Conservation (phyloP, 2,797 vertebrate genomes). For the Channallabes apus region DNA sequence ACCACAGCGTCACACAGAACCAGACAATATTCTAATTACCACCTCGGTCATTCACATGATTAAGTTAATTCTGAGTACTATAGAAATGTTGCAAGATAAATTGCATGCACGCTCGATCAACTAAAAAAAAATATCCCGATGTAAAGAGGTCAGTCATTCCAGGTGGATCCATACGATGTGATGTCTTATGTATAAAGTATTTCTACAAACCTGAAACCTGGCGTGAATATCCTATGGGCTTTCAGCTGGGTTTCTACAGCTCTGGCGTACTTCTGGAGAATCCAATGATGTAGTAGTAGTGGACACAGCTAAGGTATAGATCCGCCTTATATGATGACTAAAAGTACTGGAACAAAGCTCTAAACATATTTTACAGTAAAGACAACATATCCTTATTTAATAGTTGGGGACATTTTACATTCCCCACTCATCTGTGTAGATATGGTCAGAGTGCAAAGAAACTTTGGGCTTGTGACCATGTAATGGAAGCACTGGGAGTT, state of each 20-base stretch:
- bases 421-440: constrained; percentile 50
- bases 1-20: constrained; percentile 57
- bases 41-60: constrained; percentile 49
- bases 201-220: constrained; percentile 68
- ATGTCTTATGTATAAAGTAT: constrained; percentile 66
- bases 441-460: constrained; percentile 26
- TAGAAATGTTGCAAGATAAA: constrained; percentile 47
- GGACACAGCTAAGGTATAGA: constrained; percentile 73
- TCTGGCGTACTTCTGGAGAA: constrained; percentile 66
- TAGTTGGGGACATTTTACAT: constrained; percentile 49
- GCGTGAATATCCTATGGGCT: constrained; percentile 66
- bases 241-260: constrained; percentile 68
- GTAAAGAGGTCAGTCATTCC: constrained; percentile 49
- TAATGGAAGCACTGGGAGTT: constrained; percentile 34
- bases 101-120: constrained; percentile 61
- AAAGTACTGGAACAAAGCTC: constrained; percentile 75
- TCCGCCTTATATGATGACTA: constrained; percentile 64
- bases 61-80: constrained; percentile 36
- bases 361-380: constrained; percentile 72
- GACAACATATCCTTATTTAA: constrained; percentile 68
- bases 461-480: constrained; percentile 10
- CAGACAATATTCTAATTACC: constrained; percentile 53
- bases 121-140: constrained; percentile 50
- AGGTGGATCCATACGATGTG: constrained; percentile 57
- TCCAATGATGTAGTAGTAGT: constrained; percentile 66